A percentile compares a stretch with the other conserved stretches of the same genome.
Conservation (phyloP, 2,113 vertebrate genomes). For the human region DNA sequence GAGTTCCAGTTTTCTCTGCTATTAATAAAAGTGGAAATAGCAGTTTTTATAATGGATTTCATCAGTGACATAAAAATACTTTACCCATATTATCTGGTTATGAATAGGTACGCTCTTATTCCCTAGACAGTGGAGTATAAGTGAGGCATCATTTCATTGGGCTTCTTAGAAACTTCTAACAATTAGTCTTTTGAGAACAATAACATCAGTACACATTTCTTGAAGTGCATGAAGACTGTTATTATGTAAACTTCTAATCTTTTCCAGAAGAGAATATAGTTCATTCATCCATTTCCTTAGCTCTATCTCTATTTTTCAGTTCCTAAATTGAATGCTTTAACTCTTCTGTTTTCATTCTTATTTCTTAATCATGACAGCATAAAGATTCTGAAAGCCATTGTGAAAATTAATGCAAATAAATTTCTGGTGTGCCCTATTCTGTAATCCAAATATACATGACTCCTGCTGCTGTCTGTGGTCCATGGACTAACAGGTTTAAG, state of each 20-base stretch:
- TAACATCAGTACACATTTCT: conserved; percentile 1
- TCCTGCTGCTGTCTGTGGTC: background rate
- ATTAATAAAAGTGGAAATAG: background rate
- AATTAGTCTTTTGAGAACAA: background rate
- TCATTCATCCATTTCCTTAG: background rate
- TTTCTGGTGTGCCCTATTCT: background rate
- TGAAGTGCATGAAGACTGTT: background rate
- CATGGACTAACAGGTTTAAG: background rate
- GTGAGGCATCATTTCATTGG: background rate
- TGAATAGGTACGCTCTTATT: background rate
- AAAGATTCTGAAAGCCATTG: background rate
- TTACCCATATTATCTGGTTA: background rate
- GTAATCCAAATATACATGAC: background rate
- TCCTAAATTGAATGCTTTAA: background rate
- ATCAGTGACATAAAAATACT: background rate
- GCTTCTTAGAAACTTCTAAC: background rate
- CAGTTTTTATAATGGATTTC: conserved; percentile 9
- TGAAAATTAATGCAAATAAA: conserved; percentile 13
- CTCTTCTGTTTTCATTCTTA: background rate
- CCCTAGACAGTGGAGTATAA: background rate
- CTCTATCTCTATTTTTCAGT: background rate
- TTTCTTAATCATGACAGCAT: background rate
- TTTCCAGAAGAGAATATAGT: conserved; percentile 22
- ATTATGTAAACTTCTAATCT: background rate
- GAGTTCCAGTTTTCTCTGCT: conserved; percentile 12